Evolutionary conservation across 2,888 invertebrate genomes (phyloP), one percentile per base, ranked within the genome.

Genomic region (Dromius quadrimaculatus): DNA sequence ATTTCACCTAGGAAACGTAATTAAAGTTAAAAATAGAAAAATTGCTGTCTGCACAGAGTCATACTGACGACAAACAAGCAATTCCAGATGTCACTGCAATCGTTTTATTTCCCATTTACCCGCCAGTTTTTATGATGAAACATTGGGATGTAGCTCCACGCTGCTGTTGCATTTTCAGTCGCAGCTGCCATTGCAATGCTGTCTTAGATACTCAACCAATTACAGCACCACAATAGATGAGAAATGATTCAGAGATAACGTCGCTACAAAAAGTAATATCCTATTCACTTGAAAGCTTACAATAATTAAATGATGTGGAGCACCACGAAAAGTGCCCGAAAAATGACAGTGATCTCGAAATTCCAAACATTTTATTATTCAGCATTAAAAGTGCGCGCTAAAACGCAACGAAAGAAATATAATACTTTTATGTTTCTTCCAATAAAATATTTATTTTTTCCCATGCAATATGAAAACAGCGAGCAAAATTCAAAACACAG

Each of bases 31-130:
- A 41, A 63, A 63, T 63, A 45, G 63, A 45, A 43, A 45, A 63
- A 63, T 45, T 63, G 59, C 59, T 59, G 62, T 62, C 62, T 23
- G 62, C 43, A 63, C 11, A 34, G 23, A 62, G 28, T 43, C 63
- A 45, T 41, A 63, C 63, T 13, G n/a, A 63, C 63, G 63, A 63
- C 63, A 63, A 63, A 63, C 63, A 63, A 63, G 63, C 63, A 63
- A 63, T 63, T 63, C 45, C 63, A 43, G 23, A 63, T 63, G 63
- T 63, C 63, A 28, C 19, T 15, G 28, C 28, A 17, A 63, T 63
- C 45, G 63, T 15, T 43, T 45, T 36, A 45, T 63, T 63, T 43
- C n/a, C n/a, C n/a, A 43, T 63, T 63, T 45, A 15, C 17, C 28
- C 41, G 17, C 17, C 17, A 63, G 28, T 63, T 59, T 36, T 63